phyloP scores from a whole-genome alignment of 2,113 vertebrate genomes.

The Ammodytes dubius region DNA sequence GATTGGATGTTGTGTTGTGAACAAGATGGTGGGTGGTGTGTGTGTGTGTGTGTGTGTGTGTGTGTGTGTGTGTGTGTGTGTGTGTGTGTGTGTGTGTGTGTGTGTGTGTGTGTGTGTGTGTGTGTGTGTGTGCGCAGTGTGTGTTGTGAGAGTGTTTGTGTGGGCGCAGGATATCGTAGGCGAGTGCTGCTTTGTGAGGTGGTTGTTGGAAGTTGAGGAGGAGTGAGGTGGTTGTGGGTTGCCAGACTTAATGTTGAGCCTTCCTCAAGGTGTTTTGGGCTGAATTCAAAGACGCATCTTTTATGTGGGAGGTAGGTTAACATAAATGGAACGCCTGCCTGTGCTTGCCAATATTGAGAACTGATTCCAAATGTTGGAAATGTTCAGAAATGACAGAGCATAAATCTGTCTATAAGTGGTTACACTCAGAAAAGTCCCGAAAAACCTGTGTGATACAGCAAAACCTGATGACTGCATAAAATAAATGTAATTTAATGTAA shows the following conservation, averaged over 20 bases:
- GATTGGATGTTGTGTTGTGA: constrained; percentile 54
- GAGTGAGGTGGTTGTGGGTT: constrained; percentile 55
- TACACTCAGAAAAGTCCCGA: not conserved
- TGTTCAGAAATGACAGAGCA: not conserved
- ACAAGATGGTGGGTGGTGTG: constrained; percentile 34
- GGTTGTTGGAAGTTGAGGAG: constrained; percentile 54
- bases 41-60: too few species aligned
- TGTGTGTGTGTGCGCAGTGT: too few species aligned
- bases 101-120: too few species aligned
- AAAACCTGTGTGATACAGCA: not conserved
- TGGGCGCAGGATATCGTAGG: constrained; percentile 67
- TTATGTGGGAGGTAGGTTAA: constrained; percentile 61
- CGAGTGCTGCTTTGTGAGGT: constrained; percentile 49
- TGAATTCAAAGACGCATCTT: constrained; percentile 59
- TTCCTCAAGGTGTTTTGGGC: constrained; percentile 58
- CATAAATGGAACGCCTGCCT: constrained; percentile 23
- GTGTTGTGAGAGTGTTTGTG: constrained; percentile 37
- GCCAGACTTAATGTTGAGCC: constrained; percentile 53
- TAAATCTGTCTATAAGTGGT: too few species aligned
- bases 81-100: too few species aligned
- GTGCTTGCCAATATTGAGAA: constrained; percentile 10
- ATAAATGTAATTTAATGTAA: not conserved
- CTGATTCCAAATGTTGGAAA: not conserved
- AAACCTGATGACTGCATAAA: not conserved
- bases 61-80: too few species aligned